phyloP scores from a whole-genome alignment of 92 coral and sea anemone genomes.

The Porites lobata region DNA sequence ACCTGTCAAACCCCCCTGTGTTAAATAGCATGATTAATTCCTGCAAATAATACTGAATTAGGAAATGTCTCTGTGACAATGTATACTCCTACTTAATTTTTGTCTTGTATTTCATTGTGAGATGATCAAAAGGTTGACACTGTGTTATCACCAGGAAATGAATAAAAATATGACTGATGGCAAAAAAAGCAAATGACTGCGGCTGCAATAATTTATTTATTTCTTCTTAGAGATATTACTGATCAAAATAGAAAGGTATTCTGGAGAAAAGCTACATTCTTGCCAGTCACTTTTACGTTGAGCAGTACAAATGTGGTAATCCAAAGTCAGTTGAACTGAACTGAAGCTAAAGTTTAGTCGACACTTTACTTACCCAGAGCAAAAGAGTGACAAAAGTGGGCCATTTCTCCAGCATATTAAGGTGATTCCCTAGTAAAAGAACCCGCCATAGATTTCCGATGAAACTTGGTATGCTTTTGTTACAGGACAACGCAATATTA shows the following conservation, averaged over 20 bases:
- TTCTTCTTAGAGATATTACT: too few relatives aligned
- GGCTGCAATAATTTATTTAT: too few relatives aligned
- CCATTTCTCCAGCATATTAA: neutral
- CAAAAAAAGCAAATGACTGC: too few relatives aligned
- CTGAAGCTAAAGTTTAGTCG: neutral
- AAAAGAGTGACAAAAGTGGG: slow-evolving; percentile 5
- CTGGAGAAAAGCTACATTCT: slow-evolving; percentile 12
- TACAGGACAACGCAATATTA: too few relatives aligned
- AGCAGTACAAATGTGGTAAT: neutral
- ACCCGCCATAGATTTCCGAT: too few relatives aligned
- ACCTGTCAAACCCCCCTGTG: neutral
- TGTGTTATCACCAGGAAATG: neutral
- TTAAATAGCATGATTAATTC: neutral
- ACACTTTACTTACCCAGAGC: neutral
- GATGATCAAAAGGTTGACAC: neutral
- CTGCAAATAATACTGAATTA: neutral
- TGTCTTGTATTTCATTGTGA: neutral
- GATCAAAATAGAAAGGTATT: slow-evolving; percentile 9
- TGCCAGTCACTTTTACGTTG: neutral
- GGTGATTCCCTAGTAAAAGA: too few relatives aligned
- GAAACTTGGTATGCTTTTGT: too few relatives aligned
- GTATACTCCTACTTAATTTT: neutral
- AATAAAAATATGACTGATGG: too few relatives aligned
- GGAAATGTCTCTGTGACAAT: neutral
- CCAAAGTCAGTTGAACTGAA: neutral